Base-by-base conservation (phyloP, 2,888 invertebrate genomes). In the Zaprionus lineosus region DNA sequence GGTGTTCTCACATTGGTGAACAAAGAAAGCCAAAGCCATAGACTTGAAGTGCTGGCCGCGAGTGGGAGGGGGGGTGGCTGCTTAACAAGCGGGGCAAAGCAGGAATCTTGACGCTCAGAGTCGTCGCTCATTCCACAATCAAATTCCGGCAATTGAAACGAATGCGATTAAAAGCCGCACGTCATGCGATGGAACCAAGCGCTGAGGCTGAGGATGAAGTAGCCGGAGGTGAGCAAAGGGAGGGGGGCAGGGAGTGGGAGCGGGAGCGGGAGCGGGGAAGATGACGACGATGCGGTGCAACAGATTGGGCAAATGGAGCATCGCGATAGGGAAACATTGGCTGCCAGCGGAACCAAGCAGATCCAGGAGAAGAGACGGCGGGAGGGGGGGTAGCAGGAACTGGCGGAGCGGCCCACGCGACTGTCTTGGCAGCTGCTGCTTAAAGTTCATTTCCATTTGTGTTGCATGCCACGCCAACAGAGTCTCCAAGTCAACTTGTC, bases 121-220 rank as follows among this genome's bases (percentile, higher is more conserved):
- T 58, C 82, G 63, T 69, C 37, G 79, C 64, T 63, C 58, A 73
- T 83, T 85, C 85, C 73, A 85, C 81, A 85, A 81, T 83, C 63
- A 79, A 71, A 79, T 85, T 78, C 83, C 81, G 76, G 72, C 79
- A 85, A 85, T 79, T 85, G 79, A 84, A 78, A 63, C 84, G 86
- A 85, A 85, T 84, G 81, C 84, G 81, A 86, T 85, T 83, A 85
- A 85, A 81, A 85, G 84, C 64, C 66, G 66, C 86, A 69, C 63
- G 81, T 79, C 84, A 72, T 70, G 69, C 69, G 41, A 55, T 53
- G 28, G 33, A 51, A 50, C 19, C 68, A 67, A 58, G 53, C 60
- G 48, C 33, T 26, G 16, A 41, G 26, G n/a, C 33, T 26, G 53
- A 53, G 16, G 57, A 43, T 47, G 19, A 5, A n/a, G n/a, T n/a